Conservation (phyloP, 1,140 invertebrate genomes). For the Bactericera cockerelli region DNA sequence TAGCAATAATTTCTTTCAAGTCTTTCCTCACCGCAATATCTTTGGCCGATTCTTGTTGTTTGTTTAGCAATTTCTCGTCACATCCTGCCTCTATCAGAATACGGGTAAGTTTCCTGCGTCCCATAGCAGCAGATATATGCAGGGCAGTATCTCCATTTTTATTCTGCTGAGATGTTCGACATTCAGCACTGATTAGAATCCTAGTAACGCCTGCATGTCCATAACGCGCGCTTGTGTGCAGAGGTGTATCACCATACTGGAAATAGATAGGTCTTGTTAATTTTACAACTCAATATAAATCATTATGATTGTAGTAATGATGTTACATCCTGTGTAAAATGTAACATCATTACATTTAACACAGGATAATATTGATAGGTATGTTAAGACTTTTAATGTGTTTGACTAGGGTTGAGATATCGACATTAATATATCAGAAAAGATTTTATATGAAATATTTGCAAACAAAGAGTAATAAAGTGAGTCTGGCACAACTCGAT, state of each 20-base stretch:
- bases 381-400: too few species aligned
- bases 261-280: constrained; percentile 28
- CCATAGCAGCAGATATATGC: constrained; percentile 88
- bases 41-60: constrained; percentile 78
- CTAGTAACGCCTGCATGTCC: constrained; percentile 91
- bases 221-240: constrained; percentile 81
- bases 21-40: constrained; percentile 82
- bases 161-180: constrained; percentile 76
- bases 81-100: constrained; percentile 78
- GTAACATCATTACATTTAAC: too few species aligned
- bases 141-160: constrained; percentile 91
- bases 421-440: too few species aligned
- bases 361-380: too few species aligned
- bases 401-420: too few species aligned
- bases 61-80: constrained; percentile 61
- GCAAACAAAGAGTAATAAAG: too few species aligned
- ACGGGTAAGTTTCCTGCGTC: constrained; percentile 74
- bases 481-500: too few species aligned
- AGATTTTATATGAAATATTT: too few species aligned
- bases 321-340: background rate
- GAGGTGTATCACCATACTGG: constrained; percentile 86
- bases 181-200: constrained; percentile 80
- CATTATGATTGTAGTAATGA: constrained; percentile 5
- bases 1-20: constrained; percentile 60
- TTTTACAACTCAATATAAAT: constrained; percentile 12